Evolutionary conservation across 53 echinoderm and acorn worm species (phyloP).

Genomic region (Echinarachnius parma): DNA sequence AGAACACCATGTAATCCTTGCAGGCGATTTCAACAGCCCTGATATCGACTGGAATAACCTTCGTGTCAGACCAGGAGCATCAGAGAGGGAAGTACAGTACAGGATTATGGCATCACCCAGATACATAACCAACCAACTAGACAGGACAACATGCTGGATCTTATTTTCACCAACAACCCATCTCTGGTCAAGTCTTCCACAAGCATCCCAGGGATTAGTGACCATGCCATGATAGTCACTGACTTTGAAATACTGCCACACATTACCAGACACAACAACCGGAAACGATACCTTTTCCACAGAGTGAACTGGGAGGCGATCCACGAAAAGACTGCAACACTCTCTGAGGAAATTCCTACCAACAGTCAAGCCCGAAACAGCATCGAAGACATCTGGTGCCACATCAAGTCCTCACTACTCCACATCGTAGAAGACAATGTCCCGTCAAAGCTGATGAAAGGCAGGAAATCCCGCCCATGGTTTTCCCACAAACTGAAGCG

Average conservation of each 20-base stretch:
- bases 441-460: constrained; percentile 2
- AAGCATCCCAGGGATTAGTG: constrained; percentile 5
- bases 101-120: neutral
- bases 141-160: constrained; percentile 29
- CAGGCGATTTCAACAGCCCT: constrained; percentile 32
- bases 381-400: neutral
- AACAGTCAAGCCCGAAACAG: neutral
- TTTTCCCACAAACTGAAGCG: constrained; percentile 27
- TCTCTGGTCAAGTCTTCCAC: constrained; percentile 13
- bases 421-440: constrained; percentile 12
- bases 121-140: constrained; percentile 9
- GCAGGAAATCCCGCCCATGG: constrained; percentile 18
- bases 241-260: constrained; percentile 24
- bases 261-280: constrained; percentile 9
- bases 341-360: neutral
- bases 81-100: constrained; percentile 5
- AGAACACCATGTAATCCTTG: constrained; percentile 25
- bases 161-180: constrained; percentile 32
- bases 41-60: constrained; percentile 36
- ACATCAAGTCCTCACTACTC: constrained; percentile 20
- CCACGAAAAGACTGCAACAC: neutral
- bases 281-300: constrained; percentile 15
- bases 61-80: neutral
- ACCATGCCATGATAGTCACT: constrained; percentile 8
- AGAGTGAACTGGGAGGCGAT: constrained; percentile 11